Conservation (phyloP, 2,113 vertebrate genomes). For the Hippoglossus stenolepis region DNA sequence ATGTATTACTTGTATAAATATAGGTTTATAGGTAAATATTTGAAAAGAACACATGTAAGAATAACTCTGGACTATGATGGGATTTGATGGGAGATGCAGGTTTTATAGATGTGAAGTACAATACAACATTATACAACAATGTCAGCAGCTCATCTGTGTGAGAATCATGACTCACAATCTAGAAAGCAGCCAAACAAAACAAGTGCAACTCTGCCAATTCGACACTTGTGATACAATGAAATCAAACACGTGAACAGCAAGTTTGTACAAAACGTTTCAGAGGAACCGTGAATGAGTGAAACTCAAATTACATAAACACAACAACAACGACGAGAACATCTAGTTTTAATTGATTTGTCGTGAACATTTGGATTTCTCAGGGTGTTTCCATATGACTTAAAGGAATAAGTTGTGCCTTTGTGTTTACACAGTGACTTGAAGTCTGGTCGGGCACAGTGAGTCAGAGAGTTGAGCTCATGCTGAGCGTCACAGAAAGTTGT, state of each 20-base stretch:
- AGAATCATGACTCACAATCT: slow-evolving; percentile 10
- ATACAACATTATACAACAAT: neutral
- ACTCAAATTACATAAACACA: neutral
- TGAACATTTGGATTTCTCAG: neutral
- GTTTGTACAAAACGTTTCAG: neutral
- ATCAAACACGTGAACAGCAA: neutral
- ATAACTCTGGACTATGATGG: too few species aligned
- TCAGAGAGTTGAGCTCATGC: slow-evolving; percentile 40
- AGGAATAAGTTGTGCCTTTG: neutral
- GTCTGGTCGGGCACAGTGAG: slow-evolving; percentile 49
- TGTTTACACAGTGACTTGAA: slow-evolving; percentile 6
- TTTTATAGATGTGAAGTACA: neutral
- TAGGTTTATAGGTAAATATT: too few species aligned
- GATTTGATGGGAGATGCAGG: too few species aligned
- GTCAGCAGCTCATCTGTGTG: slow-evolving; percentile 2
- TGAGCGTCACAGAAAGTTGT: slow-evolving; percentile 11
- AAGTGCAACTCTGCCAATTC: neutral
- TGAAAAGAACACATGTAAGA: too few species aligned
- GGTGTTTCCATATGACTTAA: neutral
- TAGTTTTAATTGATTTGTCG: too few species aligned
- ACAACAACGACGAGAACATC: too few species aligned
- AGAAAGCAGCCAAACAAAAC: slow-evolving; percentile 19
- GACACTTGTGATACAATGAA: neutral
- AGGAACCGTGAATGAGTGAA: neutral
- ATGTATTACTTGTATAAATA: too few species aligned